phyloP scores from a whole-genome alignment of 2,888 invertebrate species.

The Amphiduros pacificus region DNA sequence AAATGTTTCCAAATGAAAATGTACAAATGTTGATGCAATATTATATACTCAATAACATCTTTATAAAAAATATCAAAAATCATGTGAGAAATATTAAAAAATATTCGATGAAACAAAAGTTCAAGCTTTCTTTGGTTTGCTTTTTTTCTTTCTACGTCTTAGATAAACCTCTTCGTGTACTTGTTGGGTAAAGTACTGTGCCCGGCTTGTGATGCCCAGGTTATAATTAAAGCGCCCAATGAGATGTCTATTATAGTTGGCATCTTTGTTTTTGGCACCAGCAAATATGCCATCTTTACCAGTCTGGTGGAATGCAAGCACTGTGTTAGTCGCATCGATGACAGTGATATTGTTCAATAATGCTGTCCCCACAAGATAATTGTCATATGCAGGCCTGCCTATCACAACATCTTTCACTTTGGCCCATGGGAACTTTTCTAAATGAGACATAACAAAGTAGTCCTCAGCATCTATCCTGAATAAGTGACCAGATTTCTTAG shows the following conservation, averaged over 20 bases:
- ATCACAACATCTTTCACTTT: constrained; percentile 9
- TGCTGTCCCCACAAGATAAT: constrained; percentile 5
- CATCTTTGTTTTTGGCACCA: constrained; percentile 1
- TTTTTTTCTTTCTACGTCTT: no score
- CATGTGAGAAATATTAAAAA: no score
- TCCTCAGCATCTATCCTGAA: constrained; percentile 1
- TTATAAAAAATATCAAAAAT: no score
- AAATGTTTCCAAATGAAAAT: no score
- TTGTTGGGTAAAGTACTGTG: not conserved
- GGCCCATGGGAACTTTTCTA: constrained; percentile 2
- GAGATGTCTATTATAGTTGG: not conserved
- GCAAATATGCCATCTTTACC: constrained; percentile 5
- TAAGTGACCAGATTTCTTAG: not conserved
- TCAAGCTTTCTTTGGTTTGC: no score
- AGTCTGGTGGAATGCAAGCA: constrained; percentile 6
- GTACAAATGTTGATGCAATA: no score
- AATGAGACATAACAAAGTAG: not conserved
- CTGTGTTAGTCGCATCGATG: not conserved
- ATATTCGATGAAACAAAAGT: no score
- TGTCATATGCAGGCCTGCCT: constrained; percentile 10
- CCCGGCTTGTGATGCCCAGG: not conserved
- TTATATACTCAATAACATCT: no score
- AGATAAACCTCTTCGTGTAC: no score
- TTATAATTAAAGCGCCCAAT: constrained; percentile 3
- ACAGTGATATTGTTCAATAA: not conserved